A percentile compares a stretch with the other conserved stretches of the same genome.
Conservation (phyloP, 2,888 invertebrate genomes). For the Brachypalpus laphriformis region DNA sequence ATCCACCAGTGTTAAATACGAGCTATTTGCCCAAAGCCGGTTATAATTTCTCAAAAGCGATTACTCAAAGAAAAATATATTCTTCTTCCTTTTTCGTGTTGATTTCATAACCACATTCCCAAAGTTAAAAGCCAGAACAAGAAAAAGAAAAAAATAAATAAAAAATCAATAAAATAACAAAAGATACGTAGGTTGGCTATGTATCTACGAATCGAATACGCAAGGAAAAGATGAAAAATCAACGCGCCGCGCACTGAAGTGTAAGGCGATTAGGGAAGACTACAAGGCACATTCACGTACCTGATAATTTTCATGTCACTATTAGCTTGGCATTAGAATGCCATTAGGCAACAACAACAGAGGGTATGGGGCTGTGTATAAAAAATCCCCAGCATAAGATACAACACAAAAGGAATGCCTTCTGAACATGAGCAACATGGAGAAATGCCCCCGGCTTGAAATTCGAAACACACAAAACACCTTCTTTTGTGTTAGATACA, state of each 20-base stretch:
- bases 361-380: conserved; percentile 15
- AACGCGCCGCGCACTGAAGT: conserved; percentile 29
- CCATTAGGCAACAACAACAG: conserved; percentile 60
- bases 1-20: neutral
- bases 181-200: conserved; percentile 11
- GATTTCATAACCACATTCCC: conserved; percentile 34
- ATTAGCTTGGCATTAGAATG: conserved; percentile 71
- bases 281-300: conserved; percentile 53
- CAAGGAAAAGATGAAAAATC: conserved; percentile 23
- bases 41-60: conserved; percentile 44
- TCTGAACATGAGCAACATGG: conserved; percentile 14
- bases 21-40: conserved; percentile 41
- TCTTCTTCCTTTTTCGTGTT: conserved; percentile 23
- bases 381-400: conserved; percentile 25
- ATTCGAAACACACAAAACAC: conserved; percentile 27
- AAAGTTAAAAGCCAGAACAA: neutral
- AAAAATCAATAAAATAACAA: conserved; percentile 18
- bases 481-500: conserved; percentile 12
- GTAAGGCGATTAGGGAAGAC: conserved; percentile 56
- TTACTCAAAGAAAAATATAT: conserved; percentile 3
- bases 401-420: conserved; percentile 20
- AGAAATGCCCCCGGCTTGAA: conserved; percentile 40
- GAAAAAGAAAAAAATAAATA: no score
- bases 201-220: conserved; percentile 1
- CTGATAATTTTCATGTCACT: conserved; percentile 72